Evolutionary conservation across 2,888 invertebrate species (phyloP), one percentile per base, ranked within the genome.

Genomic region (Rhamnusium bicolor): DNA sequence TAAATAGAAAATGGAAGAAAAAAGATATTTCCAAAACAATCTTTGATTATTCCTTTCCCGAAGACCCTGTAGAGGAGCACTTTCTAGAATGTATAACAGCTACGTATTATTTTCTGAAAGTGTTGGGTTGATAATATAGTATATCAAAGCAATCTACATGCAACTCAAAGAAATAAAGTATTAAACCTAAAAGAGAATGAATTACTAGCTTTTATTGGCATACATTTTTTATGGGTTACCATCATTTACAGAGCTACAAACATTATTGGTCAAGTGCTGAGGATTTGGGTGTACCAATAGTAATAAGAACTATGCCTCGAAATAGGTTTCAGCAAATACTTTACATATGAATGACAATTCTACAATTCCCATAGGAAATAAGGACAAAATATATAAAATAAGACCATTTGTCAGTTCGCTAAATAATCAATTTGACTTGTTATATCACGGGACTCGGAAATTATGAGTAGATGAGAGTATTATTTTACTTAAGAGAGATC

Each of bases 101-200:
- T 49, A 60, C 68, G 14, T 58, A 69, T 49, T 69, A 32, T 27
- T 69, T n/a, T 32, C 68, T 60, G 18, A 60, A 14, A 60, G 60
- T 69, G 32, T 60, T 69, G 21, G 60, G 68, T 10, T 49, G 29
- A 69, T 18, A n/a, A n/a, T n/a, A n/a, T n/a, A n/a, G n/a, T n/a
- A n/a, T n/a, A n/a, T n/a, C 69, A 69, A 29, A 51, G 21, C 12
- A n/a, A n/a, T n/a, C n/a, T n/a, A n/a, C n/a, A n/a, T n/a, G n/a
- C n/a, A n/a, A n/a, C n/a, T n/a, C n/a, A 69, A 69, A 19, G 61
- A 69, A 32, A 61, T 51, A 46, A 62, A 32, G n/a, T 54, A 69
- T 27, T 69, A 32, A 61, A 62, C 27, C 53, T 61, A 16, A 69
- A 61, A 53, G 53, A 61, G 53, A 14, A 61, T 21, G n/a, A n/a